phyloP scores from a whole-genome alignment of 1,140 invertebrate species.

The Drosophila murphyi region DNA sequence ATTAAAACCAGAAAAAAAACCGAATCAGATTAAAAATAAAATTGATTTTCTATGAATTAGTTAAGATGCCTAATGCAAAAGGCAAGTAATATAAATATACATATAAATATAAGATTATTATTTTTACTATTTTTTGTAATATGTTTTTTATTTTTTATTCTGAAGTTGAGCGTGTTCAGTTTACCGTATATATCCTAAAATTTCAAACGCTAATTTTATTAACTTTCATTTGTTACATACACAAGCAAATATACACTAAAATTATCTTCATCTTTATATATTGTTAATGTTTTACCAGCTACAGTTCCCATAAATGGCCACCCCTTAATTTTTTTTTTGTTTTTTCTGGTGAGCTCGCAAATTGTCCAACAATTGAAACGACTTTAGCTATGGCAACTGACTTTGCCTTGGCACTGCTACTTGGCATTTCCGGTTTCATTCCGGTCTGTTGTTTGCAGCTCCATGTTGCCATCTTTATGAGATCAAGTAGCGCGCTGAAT shows the following conservation, averaged over 20 bases:
- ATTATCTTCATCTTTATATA: constrained; percentile 29
- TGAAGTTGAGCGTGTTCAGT: not conserved
- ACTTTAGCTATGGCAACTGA: constrained; percentile 40
- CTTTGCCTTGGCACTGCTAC: constrained; percentile 63
- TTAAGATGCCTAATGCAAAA: no score
- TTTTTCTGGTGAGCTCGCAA: constrained; percentile 37
- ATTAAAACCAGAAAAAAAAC: no score
- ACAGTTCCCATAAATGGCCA: constrained; percentile 12
- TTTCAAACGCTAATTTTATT: constrained; percentile 9
- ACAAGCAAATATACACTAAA: not conserved
- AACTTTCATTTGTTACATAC: constrained; percentile 11
- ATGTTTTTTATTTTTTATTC: not conserved
- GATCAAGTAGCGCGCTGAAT: constrained; percentile 17
- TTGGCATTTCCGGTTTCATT: constrained; percentile 69
- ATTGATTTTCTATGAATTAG: no score
- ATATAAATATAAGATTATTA: no score
- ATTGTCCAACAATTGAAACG: constrained; percentile 66
- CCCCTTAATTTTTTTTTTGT: not conserved
- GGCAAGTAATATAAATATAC: no score
- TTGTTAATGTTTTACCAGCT: constrained; percentile 63
- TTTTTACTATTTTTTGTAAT: not conserved
- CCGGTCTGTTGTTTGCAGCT: constrained; percentile 65
- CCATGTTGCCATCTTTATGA: constrained; percentile 69
- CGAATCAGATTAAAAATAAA: no score
- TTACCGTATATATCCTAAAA: not conserved